These are phyloP conservation scores for Cygnus buccinator DNA, from an alignment of 2,113 vertebrate genomes.

Conservation along the genomic window DNA sequence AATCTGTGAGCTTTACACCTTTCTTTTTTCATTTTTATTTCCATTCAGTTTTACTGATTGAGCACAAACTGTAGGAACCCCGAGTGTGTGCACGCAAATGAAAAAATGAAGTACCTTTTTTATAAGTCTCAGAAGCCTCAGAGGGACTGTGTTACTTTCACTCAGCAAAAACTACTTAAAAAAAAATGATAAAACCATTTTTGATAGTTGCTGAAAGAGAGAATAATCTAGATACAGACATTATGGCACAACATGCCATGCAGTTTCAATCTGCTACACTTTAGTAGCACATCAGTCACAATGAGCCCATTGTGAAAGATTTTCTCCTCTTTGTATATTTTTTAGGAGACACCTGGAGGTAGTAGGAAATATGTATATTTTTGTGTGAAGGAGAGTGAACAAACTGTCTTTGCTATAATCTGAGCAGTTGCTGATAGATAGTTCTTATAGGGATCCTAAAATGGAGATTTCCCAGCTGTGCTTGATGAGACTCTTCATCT, in stretches of 20 bases:
- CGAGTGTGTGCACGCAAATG: neutral
- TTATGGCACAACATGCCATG: constrained; percentile 29
- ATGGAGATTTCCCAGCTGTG: constrained; percentile 56
- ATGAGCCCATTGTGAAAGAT: constrained; percentile 35
- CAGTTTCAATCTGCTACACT: constrained; percentile 55
- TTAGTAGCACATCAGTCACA: constrained; percentile 41
- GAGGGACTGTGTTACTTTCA: constrained; percentile 29
- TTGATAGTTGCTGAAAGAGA: constrained; percentile 49
- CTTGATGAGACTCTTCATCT: constrained; percentile 28
- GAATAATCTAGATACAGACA: constrained; percentile 28
- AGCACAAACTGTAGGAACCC: constrained; percentile 35
- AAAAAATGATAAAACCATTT: constrained; percentile 28
- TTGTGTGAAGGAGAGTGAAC: neutral
- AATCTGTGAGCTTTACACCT: constrained; percentile 51
- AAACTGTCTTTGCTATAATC: neutral
- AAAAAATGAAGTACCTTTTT: constrained; percentile 62
- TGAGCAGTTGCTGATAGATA: constrained; percentile 54
- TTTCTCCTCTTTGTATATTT: constrained; percentile 11
- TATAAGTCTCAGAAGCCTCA: constrained; percentile 38
- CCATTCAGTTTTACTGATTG: constrained; percentile 48
- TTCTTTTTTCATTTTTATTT: constrained; percentile 68
- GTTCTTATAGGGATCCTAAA: constrained; percentile 39
- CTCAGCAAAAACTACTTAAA: constrained; percentile 15
- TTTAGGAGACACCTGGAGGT: neutral
- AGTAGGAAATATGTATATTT: neutral